Evolutionary conservation across 2,113 vertebrate genomes (phyloP), one percentile per base, ranked within the genome.

Genomic region (Silurus glanis): DNA sequence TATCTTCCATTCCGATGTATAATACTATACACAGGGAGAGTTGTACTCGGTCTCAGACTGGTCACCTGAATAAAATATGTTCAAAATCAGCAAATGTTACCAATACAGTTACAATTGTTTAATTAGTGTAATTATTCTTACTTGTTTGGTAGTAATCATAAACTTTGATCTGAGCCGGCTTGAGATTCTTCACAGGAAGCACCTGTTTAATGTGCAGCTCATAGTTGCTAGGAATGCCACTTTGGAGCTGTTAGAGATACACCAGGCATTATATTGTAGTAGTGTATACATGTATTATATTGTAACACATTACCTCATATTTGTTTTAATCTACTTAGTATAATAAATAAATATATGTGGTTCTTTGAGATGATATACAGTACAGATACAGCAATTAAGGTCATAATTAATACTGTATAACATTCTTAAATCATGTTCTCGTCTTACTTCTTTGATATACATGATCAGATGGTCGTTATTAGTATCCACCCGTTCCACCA

Each of bases 361-460:
- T 62, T 62, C 6, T 62, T 62, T 16, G 19, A 19, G 21, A 21
- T 16, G 6, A 19, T 21, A 62, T 62, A 21, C 0, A 62, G 21
- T 7, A 21, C 19, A 21, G 6, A 21, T 62, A 7, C 37, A 0
- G 6, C 17, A 62, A 62, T 62, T 58, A 14, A 17, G 56, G 6
- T 62, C 17, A 62, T 62, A 2, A 62, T 62, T 19, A 19, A 62
- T 62, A 19, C 21, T 62, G 21, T 6, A 56, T 56, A 9, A 9
- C 5, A 9, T 56, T 56, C 13, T 19, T 62, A 62, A 62, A 62
- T 7, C 19, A 62, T 62, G 61, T 62, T 69, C 8, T 53, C 17
- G 8, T 85, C 93, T 91, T 66, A 94, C 93, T 92, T 76, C 88
- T 5, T 1, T 6, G 1, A 95, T 25, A 87, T 95, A 94, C 25